Evolutionary conservation across 1,140 invertebrate species (phyloP), one percentile per base, ranked within the genome.

Genomic region (Lordiphosa stackelbergi): DNA sequence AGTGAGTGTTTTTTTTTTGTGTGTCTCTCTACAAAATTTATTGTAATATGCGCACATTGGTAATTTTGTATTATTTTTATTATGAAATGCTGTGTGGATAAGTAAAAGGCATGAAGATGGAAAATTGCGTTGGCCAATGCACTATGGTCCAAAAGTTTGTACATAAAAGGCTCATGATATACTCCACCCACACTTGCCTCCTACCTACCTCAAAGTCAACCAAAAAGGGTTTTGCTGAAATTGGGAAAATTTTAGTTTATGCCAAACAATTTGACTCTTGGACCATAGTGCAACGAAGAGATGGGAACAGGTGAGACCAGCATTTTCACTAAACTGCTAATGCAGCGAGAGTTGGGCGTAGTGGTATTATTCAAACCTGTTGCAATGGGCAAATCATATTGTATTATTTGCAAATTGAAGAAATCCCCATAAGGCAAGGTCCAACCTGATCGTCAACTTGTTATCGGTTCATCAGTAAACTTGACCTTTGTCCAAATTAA

Each of bases 31-130:
- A 38, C 57, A 61, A 66, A 83, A 83, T 81, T 77, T 81, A 83
- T 81, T 72, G 72, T 81, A 69, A 83, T 81, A 73, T 63, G 68
- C 72, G 78, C 64, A 66, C 78, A 83, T 81, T 83, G 72, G 77
- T 81, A 83, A 81, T 81, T 81, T 81, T 45, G 59, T 81, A 68
- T 73, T 72, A 81, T 77, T 69, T 73, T 73, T 69, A 79, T 79
- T 73, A 83, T 81, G 77, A 81, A 81, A 81, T 69, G 45, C 49
- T 53, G 48, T 49, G 62, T 56, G 62, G 55, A 42, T 60, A 70
- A 66, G 66, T 65, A 79, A 73, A 79, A 65, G 61, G 49, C 61
- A 62, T 64, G 37, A 42, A 70, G 70, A 53, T 59, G 59, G 36
- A 64, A 58, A 69, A 56, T 56, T 51, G 48, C 51, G 40, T 71